These are phyloP conservation scores for Acridotheres tristis DNA, from an alignment of 2,797 vertebrate species.

Conservation along the genomic window DNA sequence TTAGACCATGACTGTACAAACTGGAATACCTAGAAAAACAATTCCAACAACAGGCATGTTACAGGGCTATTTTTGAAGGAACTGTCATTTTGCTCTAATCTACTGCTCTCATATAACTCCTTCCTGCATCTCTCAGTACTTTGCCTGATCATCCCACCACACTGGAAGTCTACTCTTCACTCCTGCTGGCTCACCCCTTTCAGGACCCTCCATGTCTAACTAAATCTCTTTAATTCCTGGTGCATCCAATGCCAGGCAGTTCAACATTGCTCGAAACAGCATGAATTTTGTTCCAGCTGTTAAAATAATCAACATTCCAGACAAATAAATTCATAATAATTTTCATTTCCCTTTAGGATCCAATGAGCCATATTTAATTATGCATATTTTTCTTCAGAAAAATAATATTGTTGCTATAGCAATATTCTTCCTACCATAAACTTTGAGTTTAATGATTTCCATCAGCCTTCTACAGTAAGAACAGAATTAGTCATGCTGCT, in stretches of 20 bases:
- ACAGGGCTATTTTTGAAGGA: background rate
- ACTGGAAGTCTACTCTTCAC: background rate
- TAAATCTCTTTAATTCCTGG: background rate
- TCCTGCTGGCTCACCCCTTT: background rate
- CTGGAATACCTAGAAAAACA: background rate
- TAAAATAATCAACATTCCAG: conserved; percentile 53
- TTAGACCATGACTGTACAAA: background rate
- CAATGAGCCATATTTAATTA: conserved; percentile 55
- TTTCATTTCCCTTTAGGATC: conserved; percentile 57
- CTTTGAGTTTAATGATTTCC: conserved; percentile 50
- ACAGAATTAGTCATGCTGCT: conserved; percentile 18
- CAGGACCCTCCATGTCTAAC: background rate
- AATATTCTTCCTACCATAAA: conserved; percentile 53
- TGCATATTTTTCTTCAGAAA: conserved; percentile 54
- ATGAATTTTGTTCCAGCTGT: conserved; percentile 38
- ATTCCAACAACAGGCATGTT: background rate
- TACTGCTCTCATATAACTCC: background rate
- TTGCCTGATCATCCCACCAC: background rate
- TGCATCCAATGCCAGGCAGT: background rate
- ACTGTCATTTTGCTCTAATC: background rate
- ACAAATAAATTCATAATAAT: conserved; percentile 62
- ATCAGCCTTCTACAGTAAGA: conserved; percentile 36
- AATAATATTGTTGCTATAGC: conserved; percentile 61
- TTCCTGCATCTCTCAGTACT: background rate
- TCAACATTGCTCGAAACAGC: background rate